phyloP scores from a whole-genome alignment of 2,113 vertebrate genomes.

The Fulica atra region DNA sequence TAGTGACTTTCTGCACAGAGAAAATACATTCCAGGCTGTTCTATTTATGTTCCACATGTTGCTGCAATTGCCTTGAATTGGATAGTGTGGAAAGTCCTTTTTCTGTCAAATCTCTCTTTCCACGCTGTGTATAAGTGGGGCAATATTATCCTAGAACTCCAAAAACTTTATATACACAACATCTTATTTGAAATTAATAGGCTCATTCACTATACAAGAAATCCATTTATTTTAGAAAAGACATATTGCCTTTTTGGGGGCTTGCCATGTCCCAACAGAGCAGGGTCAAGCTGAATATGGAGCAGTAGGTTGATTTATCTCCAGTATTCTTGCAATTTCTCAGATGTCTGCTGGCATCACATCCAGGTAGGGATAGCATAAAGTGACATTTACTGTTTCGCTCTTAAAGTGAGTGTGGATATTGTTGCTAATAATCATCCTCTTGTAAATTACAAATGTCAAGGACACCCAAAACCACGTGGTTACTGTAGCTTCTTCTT shows the following conservation, averaged over 20 bases:
- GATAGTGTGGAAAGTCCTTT: slow-evolving; percentile 70
- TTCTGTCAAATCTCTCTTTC: neutral
- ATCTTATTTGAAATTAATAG: slow-evolving; percentile 64
- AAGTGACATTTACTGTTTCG: slow-evolving; percentile 53
- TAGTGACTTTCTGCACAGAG: slow-evolving; percentile 69
- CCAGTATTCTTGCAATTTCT: slow-evolving; percentile 30
- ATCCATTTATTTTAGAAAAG: slow-evolving; percentile 46
- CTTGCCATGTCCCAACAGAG: neutral
- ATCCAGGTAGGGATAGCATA: neutral
- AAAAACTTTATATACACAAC: slow-evolving; percentile 32
- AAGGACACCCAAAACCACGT: slow-evolving; percentile 31
- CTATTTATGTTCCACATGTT: slow-evolving; percentile 73
- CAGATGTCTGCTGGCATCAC: slow-evolving; percentile 35
- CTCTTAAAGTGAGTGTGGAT: slow-evolving; percentile 46
- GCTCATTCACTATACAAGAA: slow-evolving; percentile 58
- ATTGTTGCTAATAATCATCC: slow-evolving; percentile 63
- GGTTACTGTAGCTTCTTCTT: neutral
- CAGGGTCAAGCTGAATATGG: neutral
- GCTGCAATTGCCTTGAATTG: slow-evolving; percentile 68
- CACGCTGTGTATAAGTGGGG: neutral
- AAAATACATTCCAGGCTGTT: slow-evolving; percentile 70
- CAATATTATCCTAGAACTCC: slow-evolving; percentile 43
- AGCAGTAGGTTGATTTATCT: slow-evolving; percentile 32
- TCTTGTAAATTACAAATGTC: slow-evolving; percentile 72
- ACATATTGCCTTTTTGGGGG: neutral